phyloP scores from a whole-genome alignment of 2,113 vertebrate genomes.

The Trematocara nigrifrons region DNA sequence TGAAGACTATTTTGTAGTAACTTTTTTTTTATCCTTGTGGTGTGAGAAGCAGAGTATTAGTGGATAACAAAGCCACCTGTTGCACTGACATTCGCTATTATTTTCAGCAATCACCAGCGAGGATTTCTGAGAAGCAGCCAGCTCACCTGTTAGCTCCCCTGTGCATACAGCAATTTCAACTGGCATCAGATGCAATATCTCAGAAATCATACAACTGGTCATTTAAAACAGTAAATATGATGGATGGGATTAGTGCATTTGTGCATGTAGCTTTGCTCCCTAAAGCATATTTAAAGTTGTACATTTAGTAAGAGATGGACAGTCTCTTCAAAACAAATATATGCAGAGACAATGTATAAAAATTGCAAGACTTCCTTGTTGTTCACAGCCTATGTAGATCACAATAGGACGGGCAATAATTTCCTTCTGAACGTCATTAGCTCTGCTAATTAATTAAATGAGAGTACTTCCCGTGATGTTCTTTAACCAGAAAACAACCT shows the following conservation, averaged over 20 bases:
- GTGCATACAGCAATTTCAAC: neutral
- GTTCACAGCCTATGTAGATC: neutral
- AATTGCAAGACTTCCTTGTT: neutral
- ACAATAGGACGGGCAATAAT: neutral
- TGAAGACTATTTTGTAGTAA: neutral
- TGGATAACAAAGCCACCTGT: slow-evolving; percentile 37
- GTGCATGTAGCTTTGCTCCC: neutral
- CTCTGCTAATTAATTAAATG: slow-evolving; percentile 18
- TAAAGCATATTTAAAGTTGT: neutral
- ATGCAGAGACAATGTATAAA: neutral
- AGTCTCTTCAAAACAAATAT: neutral
- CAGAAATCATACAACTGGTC: neutral
- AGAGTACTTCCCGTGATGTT: neutral
- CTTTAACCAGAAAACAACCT: neutral
- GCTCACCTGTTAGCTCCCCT: neutral
- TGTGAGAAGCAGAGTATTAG: neutral
- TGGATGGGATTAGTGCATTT: neutral
- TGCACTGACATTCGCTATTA: slow-evolving; percentile 31
- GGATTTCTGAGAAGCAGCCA: slow-evolving; percentile 7
- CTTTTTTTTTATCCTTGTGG: neutral
- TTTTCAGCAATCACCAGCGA: slow-evolving; percentile 29
- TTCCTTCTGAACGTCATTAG: neutral
- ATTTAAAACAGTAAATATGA: neutral
- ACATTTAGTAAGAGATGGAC: neutral
- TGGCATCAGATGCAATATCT: neutral